phyloP scores from a whole-genome alignment of 2,888 invertebrate genomes.

The Ectemnius continuus region DNA sequence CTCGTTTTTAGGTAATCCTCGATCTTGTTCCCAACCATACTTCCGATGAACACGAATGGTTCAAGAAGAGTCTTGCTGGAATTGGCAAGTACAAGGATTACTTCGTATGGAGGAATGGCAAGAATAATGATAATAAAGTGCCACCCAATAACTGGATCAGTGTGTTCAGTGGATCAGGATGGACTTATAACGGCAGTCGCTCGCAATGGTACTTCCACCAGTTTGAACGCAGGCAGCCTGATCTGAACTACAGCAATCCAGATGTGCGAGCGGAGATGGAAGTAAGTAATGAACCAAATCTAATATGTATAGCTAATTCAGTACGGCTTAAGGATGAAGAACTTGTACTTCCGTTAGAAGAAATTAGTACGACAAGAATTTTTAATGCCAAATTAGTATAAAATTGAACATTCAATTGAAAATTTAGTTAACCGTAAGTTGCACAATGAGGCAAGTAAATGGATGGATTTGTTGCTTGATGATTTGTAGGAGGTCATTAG shows the following conservation, averaged over 20 bases:
- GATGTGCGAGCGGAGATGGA: slow-evolving; percentile 72
- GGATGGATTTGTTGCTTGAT: no score
- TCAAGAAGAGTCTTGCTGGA: slow-evolving; percentile 73
- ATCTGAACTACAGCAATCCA: slow-evolving; percentile 79
- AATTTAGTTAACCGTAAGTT: no score
- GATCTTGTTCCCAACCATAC: slow-evolving; percentile 84
- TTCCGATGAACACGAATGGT: slow-evolving; percentile 81
- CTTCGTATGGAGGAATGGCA: slow-evolving; percentile 79
- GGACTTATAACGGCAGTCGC: slow-evolving; percentile 77
- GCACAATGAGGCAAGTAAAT: no score
- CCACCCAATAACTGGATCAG: slow-evolving; percentile 79
- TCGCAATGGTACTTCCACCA: slow-evolving; percentile 80
- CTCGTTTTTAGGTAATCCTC: slow-evolving; percentile 80
- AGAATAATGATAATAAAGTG: slow-evolving; percentile 38
- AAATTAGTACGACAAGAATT: no score
- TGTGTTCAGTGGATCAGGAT: slow-evolving; percentile 79
- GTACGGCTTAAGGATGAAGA: not conserved
- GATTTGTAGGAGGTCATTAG: slow-evolving; percentile 80
- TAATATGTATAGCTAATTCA: not conserved
- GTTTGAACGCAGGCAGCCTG: slow-evolving; percentile 80
- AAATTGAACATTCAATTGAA: no score
- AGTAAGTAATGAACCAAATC: slow-evolving; percentile 52
- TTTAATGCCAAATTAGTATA: no score
- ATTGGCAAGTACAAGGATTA: slow-evolving; percentile 77
- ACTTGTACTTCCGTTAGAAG: no score